Evolutionary conservation across 2,113 vertebrate species (phyloP).

Genomic region (Bubalus kerabau): DNA sequence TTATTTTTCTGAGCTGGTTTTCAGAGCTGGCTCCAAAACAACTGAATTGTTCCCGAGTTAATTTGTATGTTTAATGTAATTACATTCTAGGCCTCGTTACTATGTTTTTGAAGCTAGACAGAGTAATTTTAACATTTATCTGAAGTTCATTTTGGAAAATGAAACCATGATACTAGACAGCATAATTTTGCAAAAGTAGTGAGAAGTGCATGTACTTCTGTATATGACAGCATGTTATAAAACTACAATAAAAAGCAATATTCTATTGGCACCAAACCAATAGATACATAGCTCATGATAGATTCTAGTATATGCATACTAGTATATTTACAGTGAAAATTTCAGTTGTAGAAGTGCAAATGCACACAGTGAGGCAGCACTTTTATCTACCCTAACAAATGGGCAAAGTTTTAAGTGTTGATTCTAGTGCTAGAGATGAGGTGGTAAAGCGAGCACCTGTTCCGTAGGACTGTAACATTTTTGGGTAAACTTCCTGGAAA

Average conservation of each 20-base stretch:
- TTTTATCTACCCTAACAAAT: neutral
- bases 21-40: neutral
- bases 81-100: neutral
- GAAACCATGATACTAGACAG: neutral
- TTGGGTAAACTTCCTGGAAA: neutral
- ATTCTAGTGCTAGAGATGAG: neutral
- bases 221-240: neutral
- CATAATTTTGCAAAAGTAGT: neutral
- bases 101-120: neutral
- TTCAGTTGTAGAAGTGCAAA: neutral
- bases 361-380: neutral
- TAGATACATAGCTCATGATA: neutral
- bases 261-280: neutral
- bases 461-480: neutral
- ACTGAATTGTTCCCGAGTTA: conserved; percentile 5
- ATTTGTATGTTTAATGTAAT: conserved; percentile 25
- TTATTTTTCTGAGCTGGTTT: neutral
- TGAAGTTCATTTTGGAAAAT: neutral
- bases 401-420: neutral
- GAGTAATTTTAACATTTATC: neutral
- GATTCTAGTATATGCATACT: neutral
- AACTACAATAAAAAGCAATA: neutral
- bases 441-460: neutral
- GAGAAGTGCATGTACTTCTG: neutral
- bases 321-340: neutral